A percentile compares a stretch with the other conserved stretches of the same genome.
Evolutionary conservation across 2,113 vertebrate genomes (phyloP).

Genomic region (Raphicerus campestris): DNA sequence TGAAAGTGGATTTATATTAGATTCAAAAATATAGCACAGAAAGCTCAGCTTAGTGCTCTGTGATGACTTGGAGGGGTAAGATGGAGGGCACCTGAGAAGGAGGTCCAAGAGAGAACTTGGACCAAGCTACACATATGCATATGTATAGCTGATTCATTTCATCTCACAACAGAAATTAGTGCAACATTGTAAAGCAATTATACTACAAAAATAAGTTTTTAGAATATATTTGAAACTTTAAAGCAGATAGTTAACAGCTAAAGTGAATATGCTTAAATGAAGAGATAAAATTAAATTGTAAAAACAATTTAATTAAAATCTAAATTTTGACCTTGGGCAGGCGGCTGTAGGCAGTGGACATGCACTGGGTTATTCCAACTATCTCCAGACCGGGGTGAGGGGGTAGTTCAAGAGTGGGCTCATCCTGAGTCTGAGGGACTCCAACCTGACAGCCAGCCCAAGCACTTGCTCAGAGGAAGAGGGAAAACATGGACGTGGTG

Average conservation of each 20-base stretch:
- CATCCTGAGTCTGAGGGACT: background rate
- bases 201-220: background rate
- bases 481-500: background rate
- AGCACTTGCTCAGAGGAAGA: background rate
- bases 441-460: background rate
- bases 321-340: background rate
- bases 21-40: background rate
- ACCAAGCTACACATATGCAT: background rate
- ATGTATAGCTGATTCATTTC: background rate
- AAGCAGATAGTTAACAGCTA: background rate
- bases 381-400: background rate
- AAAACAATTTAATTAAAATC: background rate
- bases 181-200: background rate
- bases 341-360: background rate
- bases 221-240: background rate
- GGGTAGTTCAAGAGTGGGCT: background rate
- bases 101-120: background rate
- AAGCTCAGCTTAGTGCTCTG: background rate
- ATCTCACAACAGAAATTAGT: accelerated
- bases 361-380: background rate
- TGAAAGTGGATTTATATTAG: background rate
- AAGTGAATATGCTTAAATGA: background rate
- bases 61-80: background rate
- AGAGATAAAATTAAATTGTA: background rate
- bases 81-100: background rate